Evolutionary conservation across 2,113 vertebrate species (phyloP).

Genomic region (Thamnaconus septentrionalis): DNA sequence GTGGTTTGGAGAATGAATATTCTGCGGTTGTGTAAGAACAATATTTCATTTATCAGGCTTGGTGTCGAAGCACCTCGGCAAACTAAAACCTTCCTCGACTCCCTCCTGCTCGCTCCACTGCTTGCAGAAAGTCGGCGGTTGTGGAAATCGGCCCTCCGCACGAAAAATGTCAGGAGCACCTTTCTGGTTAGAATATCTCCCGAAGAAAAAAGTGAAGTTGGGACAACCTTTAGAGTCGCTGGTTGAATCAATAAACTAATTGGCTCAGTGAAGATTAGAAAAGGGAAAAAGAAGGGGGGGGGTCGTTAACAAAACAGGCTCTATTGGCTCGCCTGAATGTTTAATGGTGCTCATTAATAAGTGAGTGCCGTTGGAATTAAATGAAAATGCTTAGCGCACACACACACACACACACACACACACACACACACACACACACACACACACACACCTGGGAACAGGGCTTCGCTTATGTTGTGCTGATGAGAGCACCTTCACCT

Average conservation of each 20-base stretch:
- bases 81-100: no score
- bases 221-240: neutral
- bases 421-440: neutral
- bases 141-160: no score
- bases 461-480: constrained; percentile 7
- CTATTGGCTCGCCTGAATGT: neutral
- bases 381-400: neutral
- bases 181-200: no score
- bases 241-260: neutral
- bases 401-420: no score
- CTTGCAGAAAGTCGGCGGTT: no score
- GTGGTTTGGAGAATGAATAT: no score
- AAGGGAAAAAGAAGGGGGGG: neutral
- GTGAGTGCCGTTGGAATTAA: neutral
- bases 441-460: neutral
- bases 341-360: neutral
- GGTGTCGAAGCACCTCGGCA: no score
- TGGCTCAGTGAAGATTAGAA: neutral
- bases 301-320: neutral
- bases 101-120: no score
- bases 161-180: no score
- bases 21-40: no score
- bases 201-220: neutral
- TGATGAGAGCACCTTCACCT: constrained; percentile 41
- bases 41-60: no score